These are phyloP conservation scores for Australoheros scitulus DNA, from an alignment of 2,113 vertebrate genomes.

Conservation along the genomic window DNA sequence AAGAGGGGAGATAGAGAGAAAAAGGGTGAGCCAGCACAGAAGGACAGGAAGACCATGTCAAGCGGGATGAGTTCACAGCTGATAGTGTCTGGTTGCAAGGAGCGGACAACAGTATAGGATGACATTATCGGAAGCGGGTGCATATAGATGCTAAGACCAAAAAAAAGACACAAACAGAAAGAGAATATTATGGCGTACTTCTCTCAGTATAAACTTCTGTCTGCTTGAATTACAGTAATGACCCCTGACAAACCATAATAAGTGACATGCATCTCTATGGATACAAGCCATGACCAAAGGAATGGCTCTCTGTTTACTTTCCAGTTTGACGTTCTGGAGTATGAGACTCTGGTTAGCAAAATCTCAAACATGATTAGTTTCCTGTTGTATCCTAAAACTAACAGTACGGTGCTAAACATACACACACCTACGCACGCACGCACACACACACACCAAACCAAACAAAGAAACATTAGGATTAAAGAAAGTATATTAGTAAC, in stretches of 20 bases:
- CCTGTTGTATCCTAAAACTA: slow-evolving; percentile 35
- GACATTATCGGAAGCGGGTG: slow-evolving; percentile 77
- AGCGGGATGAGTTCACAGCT: slow-evolving; percentile 65
- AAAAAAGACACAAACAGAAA: slow-evolving; percentile 65
- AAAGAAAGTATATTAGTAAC: slow-evolving; percentile 32
- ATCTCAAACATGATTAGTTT: slow-evolving; percentile 37
- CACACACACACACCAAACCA: background rate
- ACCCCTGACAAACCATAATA: slow-evolving; percentile 74
- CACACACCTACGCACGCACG: background rate
- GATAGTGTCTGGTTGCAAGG: slow-evolving; percentile 74
- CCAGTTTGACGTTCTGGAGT: slow-evolving; percentile 18
- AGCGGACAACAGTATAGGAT: slow-evolving; percentile 74
- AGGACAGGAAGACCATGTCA: no score
- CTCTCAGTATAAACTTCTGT: slow-evolving; percentile 66
- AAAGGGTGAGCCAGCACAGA: no score
- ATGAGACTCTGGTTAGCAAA: slow-evolving; percentile 34
- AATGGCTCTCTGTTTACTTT: slow-evolving; percentile 44
- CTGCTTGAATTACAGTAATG: slow-evolving; percentile 73
- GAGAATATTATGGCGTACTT: slow-evolving; percentile 70
- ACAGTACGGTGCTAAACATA: slow-evolving; percentile 23
- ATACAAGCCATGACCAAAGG: slow-evolving; percentile 52
- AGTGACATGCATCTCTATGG: slow-evolving; percentile 54
- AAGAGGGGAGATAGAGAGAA: no score
- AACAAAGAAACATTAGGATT: background rate
- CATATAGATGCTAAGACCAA: slow-evolving; percentile 62